phyloP scores from a whole-genome alignment of 2,797 vertebrate species.

The Basileuterus tristriatus region DNA sequence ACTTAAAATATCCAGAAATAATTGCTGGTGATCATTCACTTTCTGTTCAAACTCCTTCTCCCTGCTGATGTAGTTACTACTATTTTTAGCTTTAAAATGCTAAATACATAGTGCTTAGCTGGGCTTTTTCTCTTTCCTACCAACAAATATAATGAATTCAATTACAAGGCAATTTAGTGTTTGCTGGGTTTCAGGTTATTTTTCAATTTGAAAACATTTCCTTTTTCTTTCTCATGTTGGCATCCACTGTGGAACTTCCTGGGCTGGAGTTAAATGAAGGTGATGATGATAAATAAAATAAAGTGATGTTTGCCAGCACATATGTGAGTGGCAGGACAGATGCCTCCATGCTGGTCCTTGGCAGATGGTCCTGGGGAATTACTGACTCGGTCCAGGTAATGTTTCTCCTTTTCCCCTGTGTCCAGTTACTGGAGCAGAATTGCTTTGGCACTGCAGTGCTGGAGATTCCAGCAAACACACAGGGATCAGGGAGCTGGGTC shows the following conservation, averaged over 20 bases:
- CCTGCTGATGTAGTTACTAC: not conserved
- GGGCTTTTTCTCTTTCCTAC: constrained; percentile 24
- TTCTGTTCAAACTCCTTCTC: constrained; percentile 4
- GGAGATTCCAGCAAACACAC: not conserved
- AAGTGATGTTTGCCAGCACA: not conserved
- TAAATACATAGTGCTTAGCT: constrained; percentile 38
- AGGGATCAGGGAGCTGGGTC: not conserved
- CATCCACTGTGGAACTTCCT: not conserved
- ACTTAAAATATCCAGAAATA: constrained; percentile 13
- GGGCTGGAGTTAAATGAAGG: not conserved
- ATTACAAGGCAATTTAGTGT: constrained; percentile 33
- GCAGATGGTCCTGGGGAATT: not conserved
- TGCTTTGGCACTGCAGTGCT: not conserved
- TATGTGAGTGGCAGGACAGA: not conserved
- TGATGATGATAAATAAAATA: not conserved
- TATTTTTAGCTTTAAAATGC: constrained; percentile 54
- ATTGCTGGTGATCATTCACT: constrained; percentile 9
- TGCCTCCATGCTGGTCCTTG: not conserved
- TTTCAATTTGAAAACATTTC: constrained; percentile 16
- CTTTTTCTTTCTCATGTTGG: not conserved
- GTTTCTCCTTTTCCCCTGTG: not conserved
- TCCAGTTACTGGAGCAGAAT: not conserved
- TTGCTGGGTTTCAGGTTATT: not conserved
- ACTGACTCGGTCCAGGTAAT: not conserved
- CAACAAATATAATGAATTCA: not conserved